These are phyloP conservation scores for Centroberyx gerrardi DNA, from an alignment of 2,797 vertebrate species.

Conservation along the genomic window DNA sequence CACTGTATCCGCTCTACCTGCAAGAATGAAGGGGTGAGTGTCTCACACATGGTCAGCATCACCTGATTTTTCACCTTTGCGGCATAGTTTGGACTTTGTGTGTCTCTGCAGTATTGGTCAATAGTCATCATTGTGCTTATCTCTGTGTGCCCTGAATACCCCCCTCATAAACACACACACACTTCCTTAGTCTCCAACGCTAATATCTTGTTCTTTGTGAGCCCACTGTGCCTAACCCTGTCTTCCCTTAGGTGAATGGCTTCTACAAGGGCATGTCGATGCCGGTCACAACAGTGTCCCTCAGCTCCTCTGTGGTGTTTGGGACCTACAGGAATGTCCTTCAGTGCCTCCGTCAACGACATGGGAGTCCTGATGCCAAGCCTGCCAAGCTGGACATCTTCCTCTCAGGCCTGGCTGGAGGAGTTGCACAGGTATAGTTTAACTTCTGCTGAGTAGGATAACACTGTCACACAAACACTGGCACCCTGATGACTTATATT, in stretches of 20 bases:
- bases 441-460: background rate
- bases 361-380: constrained; percentile 68
- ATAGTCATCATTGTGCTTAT: background rate
- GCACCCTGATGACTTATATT: no score
- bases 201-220: no score
- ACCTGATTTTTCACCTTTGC: background rate
- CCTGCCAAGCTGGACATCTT: constrained; percentile 84
- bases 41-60: background rate
- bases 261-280: constrained; percentile 90
- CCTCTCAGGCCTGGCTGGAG: constrained; percentile 84
- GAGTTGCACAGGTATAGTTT: constrained; percentile 83
- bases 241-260: constrained; percentile 81
- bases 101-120: background rate
- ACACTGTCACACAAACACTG: background rate
- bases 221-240: background rate
- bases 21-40: constrained; percentile 86
- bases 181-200: no score
- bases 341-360: constrained; percentile 77
- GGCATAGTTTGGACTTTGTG: constrained; percentile 1
- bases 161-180: no score
- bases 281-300: constrained; percentile 83
- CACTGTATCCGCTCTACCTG: constrained; percentile 86
- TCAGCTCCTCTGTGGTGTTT: constrained; percentile 88
- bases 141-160: background rate
- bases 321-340: constrained; percentile 88